Evolutionary conservation across 2,888 invertebrate genomes (phyloP), one percentile per base, ranked within the genome.

Genomic region (Plagodis pulveraria): DNA sequence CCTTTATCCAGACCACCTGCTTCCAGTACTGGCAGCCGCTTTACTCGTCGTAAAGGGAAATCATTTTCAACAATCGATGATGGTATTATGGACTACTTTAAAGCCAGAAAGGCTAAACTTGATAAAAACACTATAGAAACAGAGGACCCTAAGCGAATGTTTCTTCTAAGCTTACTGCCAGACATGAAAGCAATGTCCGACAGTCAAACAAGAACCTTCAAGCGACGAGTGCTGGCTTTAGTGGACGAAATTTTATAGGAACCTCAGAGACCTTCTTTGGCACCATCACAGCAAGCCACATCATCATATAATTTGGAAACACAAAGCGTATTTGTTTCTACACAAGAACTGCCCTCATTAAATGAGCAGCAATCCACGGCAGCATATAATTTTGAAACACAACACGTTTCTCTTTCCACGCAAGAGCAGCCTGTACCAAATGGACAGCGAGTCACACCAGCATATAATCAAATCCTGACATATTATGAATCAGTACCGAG

Each of bases 141-240:
- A 36, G 36, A 36, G 36, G 36, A 61, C 10, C 50, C 58, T 34
- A 60, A 64, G 32, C 47, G 46, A 60, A 63, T 60, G 58, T 64
- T 57, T 55, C 12, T 64, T n/a, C 51, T 58, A 47, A 64, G 63
- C 50, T 55, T 64, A 64, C 55, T 60, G 33, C 46, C 60, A 53
- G 60, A 61, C 56, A 44, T 61, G 52, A 64, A 61, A 45, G 43
- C 48, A 57, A 59, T 65, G 57, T 48, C 62, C 44, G 61, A 66
- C 5, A 63, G 61, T 58, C 63, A 66, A 61, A 66, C 49, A 33
- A 66, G 66, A 63, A 52, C 51, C 45, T 65, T 65, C 40, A 60
- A 65, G 56, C 49, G 63, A 60, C 8, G 56, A 50, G 56, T 56
- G 56, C 51, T 62, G 48, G 62, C 36, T 36, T 36, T 36, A 55